Conservation (phyloP, 2,888 invertebrate species). For the Chloroclysta siterata region DNA sequence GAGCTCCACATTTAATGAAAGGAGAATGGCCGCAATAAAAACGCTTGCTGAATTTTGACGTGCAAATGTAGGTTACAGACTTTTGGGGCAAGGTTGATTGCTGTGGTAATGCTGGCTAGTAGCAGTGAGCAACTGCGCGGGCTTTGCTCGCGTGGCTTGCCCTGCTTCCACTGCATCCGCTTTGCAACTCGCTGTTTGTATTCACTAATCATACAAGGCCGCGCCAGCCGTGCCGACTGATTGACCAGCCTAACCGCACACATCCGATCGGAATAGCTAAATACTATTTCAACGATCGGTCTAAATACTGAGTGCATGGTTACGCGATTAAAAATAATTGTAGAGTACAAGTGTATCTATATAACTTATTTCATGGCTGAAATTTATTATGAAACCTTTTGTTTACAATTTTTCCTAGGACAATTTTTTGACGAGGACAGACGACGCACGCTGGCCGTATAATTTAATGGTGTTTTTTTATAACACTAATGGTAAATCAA, state of each 20-base stretch:
- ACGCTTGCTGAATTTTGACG: conserved; percentile 75
- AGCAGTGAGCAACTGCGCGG: conserved; percentile 40
- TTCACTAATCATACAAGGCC: conserved; percentile 77
- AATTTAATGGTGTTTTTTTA: too few relatives aligned
- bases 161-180: conserved; percentile 75
- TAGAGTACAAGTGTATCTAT: not conserved
- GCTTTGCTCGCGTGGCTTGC: conserved; percentile 60
- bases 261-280: conserved; percentile 66
- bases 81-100: conserved; percentile 82
- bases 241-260: conserved; percentile 68
- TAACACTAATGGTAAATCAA: too few relatives aligned
- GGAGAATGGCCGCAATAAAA: conserved; percentile 65
- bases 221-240: conserved; percentile 63
- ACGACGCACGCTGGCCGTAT: too few relatives aligned
- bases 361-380: not conserved
- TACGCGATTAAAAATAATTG: conserved; percentile 4
- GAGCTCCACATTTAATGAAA: conserved; percentile 49
- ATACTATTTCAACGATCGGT: conserved; percentile 49
- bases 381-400: too few relatives aligned
- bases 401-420: too few relatives aligned
- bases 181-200: conserved; percentile 67
- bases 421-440: too few relatives aligned
- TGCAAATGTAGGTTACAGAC: conserved; percentile 79
- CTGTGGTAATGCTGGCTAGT: conserved; percentile 49
- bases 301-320: conserved; percentile 6